Conservation (phyloP, 2,113 vertebrate species). For the Leptodactylus fuscus region DNA sequence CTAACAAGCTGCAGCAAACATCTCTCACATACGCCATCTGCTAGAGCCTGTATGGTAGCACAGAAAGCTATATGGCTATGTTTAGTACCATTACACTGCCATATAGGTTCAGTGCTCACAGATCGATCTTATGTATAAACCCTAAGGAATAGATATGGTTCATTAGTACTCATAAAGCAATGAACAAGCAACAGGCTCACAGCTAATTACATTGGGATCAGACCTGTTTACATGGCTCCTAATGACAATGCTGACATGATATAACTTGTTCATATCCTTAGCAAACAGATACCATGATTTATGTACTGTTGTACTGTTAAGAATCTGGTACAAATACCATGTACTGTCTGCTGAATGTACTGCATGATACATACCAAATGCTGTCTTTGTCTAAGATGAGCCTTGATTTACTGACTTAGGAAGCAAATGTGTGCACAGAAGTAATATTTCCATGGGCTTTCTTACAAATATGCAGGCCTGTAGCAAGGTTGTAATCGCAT, state of each 20-base stretch:
- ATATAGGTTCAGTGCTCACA: too few species aligned
- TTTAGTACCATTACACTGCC: too few species aligned
- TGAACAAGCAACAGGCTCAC: not conserved
- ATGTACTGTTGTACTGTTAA: constrained; percentile 6
- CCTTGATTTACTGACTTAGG: not conserved
- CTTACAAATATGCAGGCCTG: too few species aligned
- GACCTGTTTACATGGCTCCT: constrained; percentile 31
- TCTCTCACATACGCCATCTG: too few species aligned
- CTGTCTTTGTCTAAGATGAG: not conserved
- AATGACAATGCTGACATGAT: not conserved
- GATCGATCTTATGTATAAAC: not conserved
- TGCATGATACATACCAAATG: not conserved
- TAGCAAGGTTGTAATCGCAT: too few species aligned
- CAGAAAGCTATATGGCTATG: too few species aligned
- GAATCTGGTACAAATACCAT: constrained; percentile 28
- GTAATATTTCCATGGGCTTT: too few species aligned
- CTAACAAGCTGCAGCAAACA: too few species aligned
- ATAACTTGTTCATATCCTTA: not conserved
- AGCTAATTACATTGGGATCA: not conserved
- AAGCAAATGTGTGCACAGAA: too few species aligned
- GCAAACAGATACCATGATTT: constrained; percentile 17
- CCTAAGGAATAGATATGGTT: constrained; percentile 1
- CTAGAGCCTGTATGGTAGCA: too few species aligned
- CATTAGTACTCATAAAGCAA: not conserved
- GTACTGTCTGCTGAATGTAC: not conserved